Percentiles rank a stretch among this genome's conserved stretches.
Conservation (phyloP, 2,888 invertebrate genomes). For the Chymomyza amoena region DNA sequence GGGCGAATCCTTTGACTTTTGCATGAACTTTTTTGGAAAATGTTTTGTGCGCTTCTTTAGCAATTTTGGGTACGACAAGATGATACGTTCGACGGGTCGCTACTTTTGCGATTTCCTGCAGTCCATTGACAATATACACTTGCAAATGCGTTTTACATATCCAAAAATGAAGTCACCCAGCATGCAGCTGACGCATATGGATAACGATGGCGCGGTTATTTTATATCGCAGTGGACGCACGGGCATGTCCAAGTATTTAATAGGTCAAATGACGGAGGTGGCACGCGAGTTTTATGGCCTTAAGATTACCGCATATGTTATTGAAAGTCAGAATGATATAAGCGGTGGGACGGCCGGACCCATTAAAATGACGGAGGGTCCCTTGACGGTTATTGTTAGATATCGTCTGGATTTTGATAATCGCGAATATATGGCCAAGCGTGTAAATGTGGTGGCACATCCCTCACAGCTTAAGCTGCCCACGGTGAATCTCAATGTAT, state of each 20-base stretch:
- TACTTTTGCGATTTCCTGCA: slow-evolving; percentile 94
- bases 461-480: slow-evolving; percentile 75
- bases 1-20: slow-evolving; percentile 84
- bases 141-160: slow-evolving; percentile 94
- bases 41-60: slow-evolving; percentile 94
- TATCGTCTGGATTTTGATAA: slow-evolving; percentile 93
- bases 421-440: slow-evolving; percentile 82
- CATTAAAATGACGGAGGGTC: slow-evolving; percentile 71
- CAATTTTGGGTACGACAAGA: slow-evolving; percentile 93
- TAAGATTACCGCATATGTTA: slow-evolving; percentile 84
- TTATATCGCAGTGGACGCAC: slow-evolving; percentile 91
- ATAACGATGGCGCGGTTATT: slow-evolving; percentile 88
- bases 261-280: slow-evolving; percentile 93
- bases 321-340: slow-evolving; percentile 83
- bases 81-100: slow-evolving; percentile 92
- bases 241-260: slow-evolving; percentile 90
- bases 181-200: slow-evolving; percentile 92
- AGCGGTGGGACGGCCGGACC: slow-evolving; percentile 77
- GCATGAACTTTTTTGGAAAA: slow-evolving; percentile 92
- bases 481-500: slow-evolving; percentile 84
- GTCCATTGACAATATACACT: slow-evolving; percentile 94
- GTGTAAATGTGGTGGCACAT: slow-evolving; percentile 76
- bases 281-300: slow-evolving; percentile 89
- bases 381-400: slow-evolving; percentile 81
- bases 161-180: slow-evolving; percentile 96